A percentile compares a stretch with the other conserved stretches of the same genome.
phyloP scores from a whole-genome alignment of 2,797 vertebrate genomes.

The Microcaecilia unicolor region DNA sequence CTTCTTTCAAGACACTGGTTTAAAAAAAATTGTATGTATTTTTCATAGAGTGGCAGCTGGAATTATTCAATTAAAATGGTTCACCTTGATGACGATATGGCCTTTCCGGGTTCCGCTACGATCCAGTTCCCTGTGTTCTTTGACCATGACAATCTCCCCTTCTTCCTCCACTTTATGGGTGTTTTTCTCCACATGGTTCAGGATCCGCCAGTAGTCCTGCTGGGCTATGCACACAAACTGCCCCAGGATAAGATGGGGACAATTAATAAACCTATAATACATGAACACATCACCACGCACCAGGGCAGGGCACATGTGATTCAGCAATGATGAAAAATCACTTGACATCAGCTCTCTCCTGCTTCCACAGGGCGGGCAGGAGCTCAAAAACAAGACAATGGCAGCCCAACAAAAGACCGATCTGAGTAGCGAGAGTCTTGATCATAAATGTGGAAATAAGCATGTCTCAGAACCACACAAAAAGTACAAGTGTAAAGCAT shows the following conservation, averaged over 20 bases:
- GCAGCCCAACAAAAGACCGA: slow-evolving; percentile 2
- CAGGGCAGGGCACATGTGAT: slow-evolving; percentile 30
- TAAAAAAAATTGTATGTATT: too few species aligned
- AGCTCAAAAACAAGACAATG: too few species aligned
- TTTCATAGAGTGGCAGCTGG: too few species aligned
- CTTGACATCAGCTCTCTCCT: slow-evolving; percentile 25
- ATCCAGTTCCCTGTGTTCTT: slow-evolving; percentile 90
- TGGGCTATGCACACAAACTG: slow-evolving; percentile 95
- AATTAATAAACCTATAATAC: slow-evolving; percentile 48
- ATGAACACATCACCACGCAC: slow-evolving; percentile 37
- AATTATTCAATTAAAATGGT: too few species aligned
- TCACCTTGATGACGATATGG: slow-evolving; percentile 93
- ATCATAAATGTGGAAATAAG: slow-evolving; percentile 15
- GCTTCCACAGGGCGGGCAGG: too few species aligned
- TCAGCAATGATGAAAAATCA: slow-evolving; percentile 28
- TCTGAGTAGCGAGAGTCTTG: background rate
- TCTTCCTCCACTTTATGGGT: slow-evolving; percentile 95
- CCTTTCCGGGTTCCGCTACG: slow-evolving; percentile 90
- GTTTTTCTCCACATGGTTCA: slow-evolving; percentile 96
- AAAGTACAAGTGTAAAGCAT: background rate
- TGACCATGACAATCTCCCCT: slow-evolving; percentile 97
- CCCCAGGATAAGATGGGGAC: slow-evolving; percentile 55
- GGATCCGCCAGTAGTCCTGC: slow-evolving; percentile 94
- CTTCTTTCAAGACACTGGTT: too few species aligned
- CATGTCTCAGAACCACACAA: rapidly evolving